phyloP scores from a whole-genome alignment of 2,113 vertebrate species.

The Stigmatopora argus region DNA sequence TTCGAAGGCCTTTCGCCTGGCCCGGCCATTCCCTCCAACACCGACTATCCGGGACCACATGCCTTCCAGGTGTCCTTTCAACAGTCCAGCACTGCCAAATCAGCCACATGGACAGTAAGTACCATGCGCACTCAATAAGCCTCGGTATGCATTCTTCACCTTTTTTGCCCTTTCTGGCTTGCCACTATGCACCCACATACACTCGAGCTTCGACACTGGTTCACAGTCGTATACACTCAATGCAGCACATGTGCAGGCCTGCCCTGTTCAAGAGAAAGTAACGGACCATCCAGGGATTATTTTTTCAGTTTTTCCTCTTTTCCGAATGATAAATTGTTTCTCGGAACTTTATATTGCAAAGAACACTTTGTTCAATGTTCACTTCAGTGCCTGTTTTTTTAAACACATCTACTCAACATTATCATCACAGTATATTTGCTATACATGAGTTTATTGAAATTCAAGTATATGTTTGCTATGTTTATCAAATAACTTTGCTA shows the following conservation, averaged over 20 bases:
- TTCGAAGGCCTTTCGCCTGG: constrained; percentile 96
- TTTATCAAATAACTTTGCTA: no score
- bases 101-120: constrained; percentile 99
- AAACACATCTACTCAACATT: background rate
- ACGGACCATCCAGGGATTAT: constrained; percentile 35
- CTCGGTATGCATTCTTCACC: background rate
- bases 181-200: constrained; percentile 13
- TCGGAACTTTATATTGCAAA: background rate
- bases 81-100: constrained; percentile 98
- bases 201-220: constrained; percentile 31
- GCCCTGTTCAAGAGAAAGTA: constrained; percentile 39
- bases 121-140: constrained; percentile 34
- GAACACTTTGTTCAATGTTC: background rate
- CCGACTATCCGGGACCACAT: constrained; percentile 94
- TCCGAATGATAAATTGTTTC: constrained; percentile 2
- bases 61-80: constrained; percentile 98
- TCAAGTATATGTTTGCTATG: no score
- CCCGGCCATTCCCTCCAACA: constrained; percentile 95
- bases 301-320: constrained; percentile 14
- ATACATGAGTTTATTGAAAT: no score
- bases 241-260: constrained; percentile 49
- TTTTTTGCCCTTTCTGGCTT: constrained; percentile 5
- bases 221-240: constrained; percentile 29
- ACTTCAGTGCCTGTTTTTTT: no score
- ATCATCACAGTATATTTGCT: no score